These are phyloP conservation scores for Electrona antarctica DNA, from an alignment of 2,113 vertebrate species.

Conservation along the genomic window DNA sequence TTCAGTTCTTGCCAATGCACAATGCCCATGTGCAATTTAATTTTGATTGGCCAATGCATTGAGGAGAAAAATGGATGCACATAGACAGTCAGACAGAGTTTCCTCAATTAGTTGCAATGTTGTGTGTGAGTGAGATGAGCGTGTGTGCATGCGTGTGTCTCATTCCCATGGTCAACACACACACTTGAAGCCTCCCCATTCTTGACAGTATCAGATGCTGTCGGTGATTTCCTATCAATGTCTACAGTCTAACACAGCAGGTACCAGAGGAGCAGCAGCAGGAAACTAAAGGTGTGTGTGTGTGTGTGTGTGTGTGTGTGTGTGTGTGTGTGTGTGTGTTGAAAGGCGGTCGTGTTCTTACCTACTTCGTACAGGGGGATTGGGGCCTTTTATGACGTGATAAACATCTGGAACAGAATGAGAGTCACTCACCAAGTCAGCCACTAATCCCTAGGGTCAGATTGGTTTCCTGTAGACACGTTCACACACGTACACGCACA, in stretches of 20 bases:
- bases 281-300: background rate
- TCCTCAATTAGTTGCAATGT: too few species aligned
- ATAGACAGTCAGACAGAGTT: too few species aligned
- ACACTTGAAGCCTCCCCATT: background rate
- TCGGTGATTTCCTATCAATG: constrained; percentile 32
- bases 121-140: constrained; percentile 7
- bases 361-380: constrained; percentile 42
- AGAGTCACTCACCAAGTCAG: constrained; percentile 58
- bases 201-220: background rate
- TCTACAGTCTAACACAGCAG: background rate
- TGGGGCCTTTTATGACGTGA: constrained; percentile 60
- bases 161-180: background rate
- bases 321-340: constrained; percentile 26
- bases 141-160: background rate
- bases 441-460: constrained; percentile 65
- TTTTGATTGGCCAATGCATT: too few species aligned
- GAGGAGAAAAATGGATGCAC: too few species aligned
- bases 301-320: constrained; percentile 3
- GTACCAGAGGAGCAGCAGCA: background rate
- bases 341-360: constrained; percentile 58
- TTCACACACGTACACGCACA: constrained; percentile 23
- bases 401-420: constrained; percentile 72
- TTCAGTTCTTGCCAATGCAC: too few species aligned
- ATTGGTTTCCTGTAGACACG: constrained; percentile 55
- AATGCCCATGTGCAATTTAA: too few species aligned